Percentiles rank a stretch among this genome's conserved stretches.
phyloP scores from a whole-genome alignment of 2,888 invertebrate genomes.

The Rotaria socialis region DNA sequence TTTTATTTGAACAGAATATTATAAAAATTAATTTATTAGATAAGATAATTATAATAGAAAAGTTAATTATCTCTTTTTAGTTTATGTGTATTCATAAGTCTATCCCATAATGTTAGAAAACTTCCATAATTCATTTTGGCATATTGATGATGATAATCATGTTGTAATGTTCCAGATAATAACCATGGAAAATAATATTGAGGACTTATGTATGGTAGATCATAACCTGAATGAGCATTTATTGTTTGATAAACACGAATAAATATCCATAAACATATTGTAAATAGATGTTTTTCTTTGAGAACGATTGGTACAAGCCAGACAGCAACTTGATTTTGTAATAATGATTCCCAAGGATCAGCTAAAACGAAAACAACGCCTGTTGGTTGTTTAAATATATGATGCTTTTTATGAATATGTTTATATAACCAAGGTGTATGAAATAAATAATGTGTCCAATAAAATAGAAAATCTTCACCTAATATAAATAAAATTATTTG shows the following conservation, averaged over 20 bases:
- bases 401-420: conserved; percentile 25
- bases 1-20: no score
- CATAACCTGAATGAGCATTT: neutral
- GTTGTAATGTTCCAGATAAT: neutral
- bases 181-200: conserved; percentile 30
- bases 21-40: no score
- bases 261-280: conserved; percentile 27
- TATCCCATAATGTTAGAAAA: neutral
- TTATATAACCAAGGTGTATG: conserved; percentile 34
- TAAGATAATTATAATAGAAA: no score
- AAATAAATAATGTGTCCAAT: conserved; percentile 30
- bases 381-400: conserved; percentile 12
- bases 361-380: conserved; percentile 3
- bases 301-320: neutral
- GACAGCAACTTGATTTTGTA: conserved; percentile 22
- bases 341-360: conserved; percentile 19
- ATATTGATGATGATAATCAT: conserved; percentile 32
- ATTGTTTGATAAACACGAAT: conserved; percentile 32
- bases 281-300: conserved; percentile 20
- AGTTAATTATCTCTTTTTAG: no score
- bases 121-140: conserved; percentile 24
- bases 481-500: neutral
- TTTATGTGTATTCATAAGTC: no score
- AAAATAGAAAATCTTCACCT: conserved; percentile 20
- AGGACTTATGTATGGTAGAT: neutral